Conservation (phyloP, 2,113 vertebrate species). For the Neotoma lepida region DNA sequence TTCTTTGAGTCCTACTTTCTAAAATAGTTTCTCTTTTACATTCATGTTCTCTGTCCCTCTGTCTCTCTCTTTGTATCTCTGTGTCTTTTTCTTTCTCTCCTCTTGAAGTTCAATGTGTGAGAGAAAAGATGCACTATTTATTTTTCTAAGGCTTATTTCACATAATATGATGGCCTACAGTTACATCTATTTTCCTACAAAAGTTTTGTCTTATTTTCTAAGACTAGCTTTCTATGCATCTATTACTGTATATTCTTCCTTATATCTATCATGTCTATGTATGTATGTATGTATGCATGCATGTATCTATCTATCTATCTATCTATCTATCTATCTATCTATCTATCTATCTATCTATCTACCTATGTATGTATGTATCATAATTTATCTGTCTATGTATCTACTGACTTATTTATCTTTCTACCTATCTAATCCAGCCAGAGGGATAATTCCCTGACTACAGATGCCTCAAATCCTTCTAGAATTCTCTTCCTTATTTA, state of each 20-base stretch:
- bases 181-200: background rate
- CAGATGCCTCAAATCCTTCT: background rate
- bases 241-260: background rate
- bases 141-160: background rate
- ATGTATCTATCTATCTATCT: background rate
- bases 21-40: background rate
- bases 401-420: background rate
- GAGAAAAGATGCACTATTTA: background rate
- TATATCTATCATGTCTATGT: background rate
- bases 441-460: background rate
- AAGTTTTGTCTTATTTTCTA: background rate
- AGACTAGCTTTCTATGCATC: background rate
- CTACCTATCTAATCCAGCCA: background rate
- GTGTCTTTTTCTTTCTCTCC: background rate
- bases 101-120: background rate
- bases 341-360: background rate
- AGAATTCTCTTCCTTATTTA: constrained; percentile 12
- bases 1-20: background rate
- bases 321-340: background rate
- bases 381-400: background rate
- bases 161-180: background rate
- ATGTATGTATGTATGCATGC: background rate
- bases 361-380: background rate
- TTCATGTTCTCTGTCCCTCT: background rate
- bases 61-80: background rate